Evolutionary conservation across 2,888 invertebrate genomes (phyloP), one percentile per base, ranked within the genome.

Genomic region (Timema podura): DNA sequence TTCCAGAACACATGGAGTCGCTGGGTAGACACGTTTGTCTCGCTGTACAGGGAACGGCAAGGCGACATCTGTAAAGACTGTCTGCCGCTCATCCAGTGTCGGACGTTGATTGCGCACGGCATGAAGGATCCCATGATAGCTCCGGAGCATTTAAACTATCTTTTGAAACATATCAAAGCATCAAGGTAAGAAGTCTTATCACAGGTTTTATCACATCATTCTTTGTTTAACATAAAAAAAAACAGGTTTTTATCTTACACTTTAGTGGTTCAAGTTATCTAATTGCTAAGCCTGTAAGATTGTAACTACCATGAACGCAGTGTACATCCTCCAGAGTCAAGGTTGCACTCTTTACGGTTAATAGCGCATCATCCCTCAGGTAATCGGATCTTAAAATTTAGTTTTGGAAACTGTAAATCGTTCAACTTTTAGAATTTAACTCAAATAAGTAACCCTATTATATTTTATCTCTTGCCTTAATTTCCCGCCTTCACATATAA

Each of bases 51-150:
- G 9, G 81, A 85, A 5, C 84, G 87, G 0, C 82, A 87, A 48
- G 93, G 93, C 0, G 86, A 95, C 77, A 86, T 95, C 73, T 95
- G 93, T 78, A 87, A 85, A 71, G 81, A 84, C 5, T 79, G 85
- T 48, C 77, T 95, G 54, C 79, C 84, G 5, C 82, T 88, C 65
- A 89, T 95, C 30, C 83, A 83, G 68, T 91, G 91, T 74, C 91
- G 91, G 0, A 92, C 93, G 0, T 85, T 93, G 30, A 89, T 96
- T 75, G 77, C 96, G 64, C 93, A 95, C 77, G 96, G 96, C 0
- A 86, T 87, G 74, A 91, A 92, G 78, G 96, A 96, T 81, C 87
- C 90, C 0, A 83, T 95, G 82, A 88, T 96, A 3, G 87, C 89
- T 1, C 78, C 82, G 30, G 88, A 90, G 73, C 96, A 96, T 82